Conservation (phyloP, 2,797 vertebrate species). For the Helostoma temminkii region DNA sequence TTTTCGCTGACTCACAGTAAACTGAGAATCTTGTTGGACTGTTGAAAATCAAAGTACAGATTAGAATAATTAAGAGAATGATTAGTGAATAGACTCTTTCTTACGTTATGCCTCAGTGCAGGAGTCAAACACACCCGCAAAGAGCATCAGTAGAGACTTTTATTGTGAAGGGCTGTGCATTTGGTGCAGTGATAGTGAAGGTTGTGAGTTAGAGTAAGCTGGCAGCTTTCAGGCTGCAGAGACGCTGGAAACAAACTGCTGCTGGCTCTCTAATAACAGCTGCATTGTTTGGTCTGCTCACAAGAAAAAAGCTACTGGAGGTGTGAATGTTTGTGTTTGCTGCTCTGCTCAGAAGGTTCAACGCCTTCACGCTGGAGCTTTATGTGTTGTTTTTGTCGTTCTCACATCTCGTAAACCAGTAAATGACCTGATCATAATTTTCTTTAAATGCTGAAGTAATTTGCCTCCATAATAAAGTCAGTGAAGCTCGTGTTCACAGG, state of each 20-base stretch:
- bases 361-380: background rate
- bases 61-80: too few species aligned
- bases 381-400: background rate
- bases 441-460: too few species aligned
- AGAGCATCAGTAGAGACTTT: too few species aligned
- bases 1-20: too few species aligned
- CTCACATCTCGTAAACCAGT: background rate
- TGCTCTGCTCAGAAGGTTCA: background rate
- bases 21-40: too few species aligned
- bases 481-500: too few species aligned
- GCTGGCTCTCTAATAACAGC: constrained; percentile 19
- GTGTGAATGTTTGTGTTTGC: constrained; percentile 14
- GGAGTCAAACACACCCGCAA: too few species aligned
- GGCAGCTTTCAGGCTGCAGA: constrained; percentile 9
- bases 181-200: background rate
- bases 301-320: constrained; percentile 1
- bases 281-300: constrained; percentile 16
- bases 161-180: background rate
- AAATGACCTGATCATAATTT: too few species aligned
- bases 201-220: background rate
- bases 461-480: too few species aligned
- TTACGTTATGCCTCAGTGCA: too few species aligned
- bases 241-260: constrained; percentile 19
- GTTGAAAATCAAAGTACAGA: too few species aligned
- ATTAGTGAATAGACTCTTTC: too few species aligned